Base-by-base conservation (phyloP, 2,113 vertebrate species). In the Danio rerio region DNA sequence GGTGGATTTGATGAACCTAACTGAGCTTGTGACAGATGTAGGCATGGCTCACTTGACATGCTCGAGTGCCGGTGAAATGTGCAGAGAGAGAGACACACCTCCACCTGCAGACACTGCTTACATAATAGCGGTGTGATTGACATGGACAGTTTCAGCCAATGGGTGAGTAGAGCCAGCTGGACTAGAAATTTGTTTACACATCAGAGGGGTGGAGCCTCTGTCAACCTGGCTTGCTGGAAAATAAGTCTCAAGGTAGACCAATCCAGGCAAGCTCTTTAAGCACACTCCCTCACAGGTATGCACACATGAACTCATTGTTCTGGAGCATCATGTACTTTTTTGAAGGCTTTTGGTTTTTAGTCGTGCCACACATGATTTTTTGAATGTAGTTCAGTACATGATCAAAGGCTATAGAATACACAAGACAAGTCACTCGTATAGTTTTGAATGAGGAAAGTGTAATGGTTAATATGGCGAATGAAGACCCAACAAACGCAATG, bases 31-130 rank as follows among this genome's bases (percentile, higher is more conserved):
- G 83, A 84, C 82, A 90, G 86, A 87, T 89, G 89, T 76, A 80
- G 71, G 88, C 66, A 85, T 81, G 87, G 87, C 21, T 74, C 84
- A 83, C 81, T 72, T 89, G 89, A 89, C 79, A 88, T 6, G 40
- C 79, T 74, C 78, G 77, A 88, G 87, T 87, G 75, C 84, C 63
- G 49, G 73, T 89, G 88, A 86, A 88, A 88, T 86, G 88, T 83
- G 79, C 11, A 31, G 31, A 31, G 78, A 31, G 78, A 77, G 31
- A 76, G 88, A 58, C 81, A 80, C 88, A 80, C 87, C 80, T 77
- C 71, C 82, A 78, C 84, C 86, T 90, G 84, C 83, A 85, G 84
- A 84, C 81, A 87, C 68, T 59, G 75, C 62, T 69, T 77, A 75
- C 69, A 69, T 81, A 84, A 89, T 61, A 42, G 50, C 7, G 7